phyloP scores from a whole-genome alignment of 2,113 vertebrate genomes.

The Azemiops feae region DNA sequence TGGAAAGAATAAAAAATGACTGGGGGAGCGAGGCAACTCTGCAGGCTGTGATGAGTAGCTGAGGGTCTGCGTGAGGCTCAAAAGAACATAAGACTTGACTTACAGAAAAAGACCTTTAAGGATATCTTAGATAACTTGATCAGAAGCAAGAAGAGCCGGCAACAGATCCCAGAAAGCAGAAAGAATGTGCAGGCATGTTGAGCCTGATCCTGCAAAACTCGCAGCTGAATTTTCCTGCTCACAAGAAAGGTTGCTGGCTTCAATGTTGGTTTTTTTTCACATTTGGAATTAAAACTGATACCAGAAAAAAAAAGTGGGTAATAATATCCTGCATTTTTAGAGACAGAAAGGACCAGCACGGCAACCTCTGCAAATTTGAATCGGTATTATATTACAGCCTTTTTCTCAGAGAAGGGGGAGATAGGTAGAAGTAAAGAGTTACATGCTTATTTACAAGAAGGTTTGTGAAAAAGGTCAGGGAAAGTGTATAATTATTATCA shows the following conservation, averaged over 20 bases:
- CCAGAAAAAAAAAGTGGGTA: conserved; percentile 19
- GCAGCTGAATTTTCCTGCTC: conserved; percentile 30
- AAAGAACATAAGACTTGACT: background rate
- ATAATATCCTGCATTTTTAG: conserved; percentile 63
- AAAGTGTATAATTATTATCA: conserved; percentile 71
- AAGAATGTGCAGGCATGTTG: background rate
- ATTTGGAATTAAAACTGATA: conserved; percentile 45
- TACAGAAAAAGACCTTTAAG: background rate
- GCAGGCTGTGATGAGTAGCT: background rate
- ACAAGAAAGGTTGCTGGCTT: conserved; percentile 56
- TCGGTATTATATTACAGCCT: conserved; percentile 58
- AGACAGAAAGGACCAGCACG: conserved; percentile 43
- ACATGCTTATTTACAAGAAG: conserved; percentile 65
- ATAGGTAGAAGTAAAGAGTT: background rate
- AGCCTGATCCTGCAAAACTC: background rate
- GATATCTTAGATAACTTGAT: background rate
- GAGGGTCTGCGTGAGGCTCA: background rate
- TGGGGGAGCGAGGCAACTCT: background rate
- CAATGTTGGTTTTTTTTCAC: conserved; percentile 42
- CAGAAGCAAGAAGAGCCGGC: background rate
- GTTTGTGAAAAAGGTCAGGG: conserved; percentile 73
- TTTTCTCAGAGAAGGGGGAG: background rate
- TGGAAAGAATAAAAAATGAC: background rate
- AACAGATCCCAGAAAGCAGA: background rate
- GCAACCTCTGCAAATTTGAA: conserved; percentile 27